Conservation (phyloP, 2,113 vertebrate species). For the Notarius lentiginosus region DNA sequence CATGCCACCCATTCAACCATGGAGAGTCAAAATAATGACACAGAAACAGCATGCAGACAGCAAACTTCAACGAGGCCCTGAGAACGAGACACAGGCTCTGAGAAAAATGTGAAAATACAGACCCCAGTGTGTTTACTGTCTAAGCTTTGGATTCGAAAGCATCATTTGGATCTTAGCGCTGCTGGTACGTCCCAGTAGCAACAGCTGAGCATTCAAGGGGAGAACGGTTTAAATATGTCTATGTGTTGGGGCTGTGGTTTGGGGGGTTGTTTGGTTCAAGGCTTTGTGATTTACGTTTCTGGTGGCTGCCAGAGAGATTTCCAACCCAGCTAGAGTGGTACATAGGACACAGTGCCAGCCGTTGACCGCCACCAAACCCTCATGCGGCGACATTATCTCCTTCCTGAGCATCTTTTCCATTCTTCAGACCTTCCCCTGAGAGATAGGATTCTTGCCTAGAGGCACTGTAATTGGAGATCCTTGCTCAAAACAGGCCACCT, state of each 20-base stretch:
- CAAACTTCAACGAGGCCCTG: conserved; percentile 34
- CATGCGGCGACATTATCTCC: background rate
- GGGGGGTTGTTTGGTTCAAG: conserved; percentile 40
- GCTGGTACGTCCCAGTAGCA: background rate
- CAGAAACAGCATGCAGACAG: conserved; percentile 39
- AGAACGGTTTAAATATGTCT: conserved; percentile 5
- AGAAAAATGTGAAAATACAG: conserved; percentile 13
- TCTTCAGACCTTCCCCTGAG: background rate
- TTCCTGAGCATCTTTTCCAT: conserved; percentile 5
- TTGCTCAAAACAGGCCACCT: background rate
- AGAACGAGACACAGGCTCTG: conserved; percentile 18
- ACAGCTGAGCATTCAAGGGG: background rate
- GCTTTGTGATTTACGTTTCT: conserved; percentile 68
- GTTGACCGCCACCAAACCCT: background rate
- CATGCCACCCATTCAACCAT: conserved; percentile 17
- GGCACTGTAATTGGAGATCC: background rate
- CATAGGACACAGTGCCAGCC: background rate
- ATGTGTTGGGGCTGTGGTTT: background rate
- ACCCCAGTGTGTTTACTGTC: conserved; percentile 20
- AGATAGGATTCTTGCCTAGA: background rate
- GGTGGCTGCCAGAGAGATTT: conserved; percentile 63
- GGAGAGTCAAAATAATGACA: conserved; percentile 45
- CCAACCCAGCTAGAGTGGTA: conserved; percentile 56
- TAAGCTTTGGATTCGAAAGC: conserved; percentile 6
- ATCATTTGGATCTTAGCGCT: conserved; percentile 2